A percentile compares a stretch with the other conserved stretches of the same genome.
phyloP scores from a whole-genome alignment of 2,888 invertebrate species.

The Arge pagana region DNA sequence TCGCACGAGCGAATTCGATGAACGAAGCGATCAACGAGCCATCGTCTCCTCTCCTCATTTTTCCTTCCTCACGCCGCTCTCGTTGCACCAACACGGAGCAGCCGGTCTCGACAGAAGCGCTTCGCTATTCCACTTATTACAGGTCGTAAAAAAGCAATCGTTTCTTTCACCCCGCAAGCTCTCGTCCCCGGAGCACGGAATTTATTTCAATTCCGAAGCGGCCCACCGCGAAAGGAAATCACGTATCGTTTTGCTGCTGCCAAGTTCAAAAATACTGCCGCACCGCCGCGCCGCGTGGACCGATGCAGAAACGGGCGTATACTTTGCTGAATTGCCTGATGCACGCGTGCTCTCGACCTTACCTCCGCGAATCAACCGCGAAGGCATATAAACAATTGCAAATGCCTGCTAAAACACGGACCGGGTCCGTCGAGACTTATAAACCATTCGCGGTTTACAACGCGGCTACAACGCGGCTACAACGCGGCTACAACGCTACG shows the following conservation, averaged over 20 bases:
- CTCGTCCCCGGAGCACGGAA: no score
- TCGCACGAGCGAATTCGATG: conserved; percentile 1
- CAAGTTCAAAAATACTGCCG: conserved; percentile 1
- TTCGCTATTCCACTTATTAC: no score
- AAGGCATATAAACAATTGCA: conserved; percentile 15
- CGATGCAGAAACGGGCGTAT: no score
- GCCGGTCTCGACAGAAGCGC: no score
- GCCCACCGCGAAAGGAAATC: neutral
- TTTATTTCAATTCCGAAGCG: neutral
- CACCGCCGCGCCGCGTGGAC: neutral
- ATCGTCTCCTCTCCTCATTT: neutral
- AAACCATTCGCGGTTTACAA: conserved; percentile 13
- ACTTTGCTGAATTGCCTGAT: no score
- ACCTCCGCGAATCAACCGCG: neutral
- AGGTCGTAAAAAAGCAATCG: neutral
- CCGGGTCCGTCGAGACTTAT: conserved; percentile 9
- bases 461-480: neutral
- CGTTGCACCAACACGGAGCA: neutral
- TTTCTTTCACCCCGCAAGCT: no score
- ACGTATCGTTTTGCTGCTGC: conserved; percentile 6
- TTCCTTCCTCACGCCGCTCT: neutral
- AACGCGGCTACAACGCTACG: neutral
- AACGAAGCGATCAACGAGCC: conserved; percentile 2
- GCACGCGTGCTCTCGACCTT: neutral
- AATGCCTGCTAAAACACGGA: conserved; percentile 15